Conservation (phyloP, 1,140 invertebrate genomes). For the Brachionus sp. region DNA sequence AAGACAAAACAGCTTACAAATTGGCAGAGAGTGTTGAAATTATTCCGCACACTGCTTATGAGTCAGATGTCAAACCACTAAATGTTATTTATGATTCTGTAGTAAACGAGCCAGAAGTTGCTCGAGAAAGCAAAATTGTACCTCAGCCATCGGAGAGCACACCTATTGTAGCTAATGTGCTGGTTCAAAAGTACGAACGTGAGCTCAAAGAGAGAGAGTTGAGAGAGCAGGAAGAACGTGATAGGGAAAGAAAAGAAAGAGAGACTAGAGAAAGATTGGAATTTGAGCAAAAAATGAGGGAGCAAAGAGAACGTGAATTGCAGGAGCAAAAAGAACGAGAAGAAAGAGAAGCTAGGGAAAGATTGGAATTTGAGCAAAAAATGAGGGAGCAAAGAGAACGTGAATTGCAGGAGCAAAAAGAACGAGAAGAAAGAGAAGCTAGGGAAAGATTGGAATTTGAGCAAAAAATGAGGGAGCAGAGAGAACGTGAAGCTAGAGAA, state of each 20-base stretch:
- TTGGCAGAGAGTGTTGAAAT: background rate
- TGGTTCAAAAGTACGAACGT: background rate
- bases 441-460: background rate
- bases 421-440: background rate
- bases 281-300: background rate
- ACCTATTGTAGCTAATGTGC: background rate
- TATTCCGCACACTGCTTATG: background rate
- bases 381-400: background rate
- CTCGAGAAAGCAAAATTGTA: background rate
- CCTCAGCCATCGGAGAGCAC: background rate
- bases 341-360: background rate
- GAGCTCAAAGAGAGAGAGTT: background rate
- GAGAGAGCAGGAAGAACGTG: background rate
- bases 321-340: background rate
- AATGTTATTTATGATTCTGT: constrained; percentile 38
- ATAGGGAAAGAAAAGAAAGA: background rate
- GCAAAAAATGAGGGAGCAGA: background rate
- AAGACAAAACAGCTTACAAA: background rate
- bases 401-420: background rate
- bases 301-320: background rate
- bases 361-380: background rate
- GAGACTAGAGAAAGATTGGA: background rate
- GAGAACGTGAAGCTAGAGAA: background rate
- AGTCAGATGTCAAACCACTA: background rate
- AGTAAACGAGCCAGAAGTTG: background rate